Percentiles rank a stretch among this genome's conserved stretches.
These are phyloP conservation scores for Tridacna crocea DNA, from an alignment of 2,888 invertebrate genomes.

Conservation along the genomic window DNA sequence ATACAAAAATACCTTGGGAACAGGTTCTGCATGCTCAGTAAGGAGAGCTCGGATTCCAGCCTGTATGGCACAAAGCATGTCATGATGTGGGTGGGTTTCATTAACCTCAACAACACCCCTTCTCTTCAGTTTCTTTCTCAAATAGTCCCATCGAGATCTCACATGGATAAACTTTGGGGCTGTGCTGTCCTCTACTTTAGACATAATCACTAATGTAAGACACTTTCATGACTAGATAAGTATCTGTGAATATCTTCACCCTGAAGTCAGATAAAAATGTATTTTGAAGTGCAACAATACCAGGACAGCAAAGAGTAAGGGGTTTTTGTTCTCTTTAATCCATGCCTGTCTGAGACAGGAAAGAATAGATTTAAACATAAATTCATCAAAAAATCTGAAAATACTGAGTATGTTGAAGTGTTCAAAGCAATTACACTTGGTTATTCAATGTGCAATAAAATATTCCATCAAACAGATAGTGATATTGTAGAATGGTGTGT, in stretches of 20 bases:
- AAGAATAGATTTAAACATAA: too few relatives aligned
- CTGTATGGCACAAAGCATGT: slow-evolving; percentile 68
- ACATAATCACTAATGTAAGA: slow-evolving; percentile 17
- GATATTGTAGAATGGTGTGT: too few relatives aligned
- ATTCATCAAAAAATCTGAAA: too few relatives aligned
- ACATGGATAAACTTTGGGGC: slow-evolving; percentile 36
- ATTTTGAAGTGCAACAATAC: too few relatives aligned
- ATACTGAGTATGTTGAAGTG: too few relatives aligned
- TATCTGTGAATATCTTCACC: not conserved
- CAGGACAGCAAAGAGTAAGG: too few relatives aligned
- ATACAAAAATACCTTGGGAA: not conserved
- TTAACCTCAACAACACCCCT: slow-evolving; percentile 75
- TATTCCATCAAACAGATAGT: too few relatives aligned
- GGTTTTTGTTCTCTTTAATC: too few relatives aligned
- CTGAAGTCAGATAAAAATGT: not conserved
- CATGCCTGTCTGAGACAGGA: too few relatives aligned
- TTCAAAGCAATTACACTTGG: too few relatives aligned
- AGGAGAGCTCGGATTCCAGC: slow-evolving; percentile 65
- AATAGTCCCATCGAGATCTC: slow-evolving; percentile 67
- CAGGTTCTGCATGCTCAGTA: slow-evolving; percentile 52
- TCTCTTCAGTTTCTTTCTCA: slow-evolving; percentile 64
- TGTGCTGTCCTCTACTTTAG: slow-evolving; percentile 33
- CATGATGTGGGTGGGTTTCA: slow-evolving; percentile 68
- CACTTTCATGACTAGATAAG: not conserved
- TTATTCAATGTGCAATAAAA: too few relatives aligned